Base-by-base conservation (phyloP, 2,113 vertebrate species). In the Labeo rohita region DNA sequence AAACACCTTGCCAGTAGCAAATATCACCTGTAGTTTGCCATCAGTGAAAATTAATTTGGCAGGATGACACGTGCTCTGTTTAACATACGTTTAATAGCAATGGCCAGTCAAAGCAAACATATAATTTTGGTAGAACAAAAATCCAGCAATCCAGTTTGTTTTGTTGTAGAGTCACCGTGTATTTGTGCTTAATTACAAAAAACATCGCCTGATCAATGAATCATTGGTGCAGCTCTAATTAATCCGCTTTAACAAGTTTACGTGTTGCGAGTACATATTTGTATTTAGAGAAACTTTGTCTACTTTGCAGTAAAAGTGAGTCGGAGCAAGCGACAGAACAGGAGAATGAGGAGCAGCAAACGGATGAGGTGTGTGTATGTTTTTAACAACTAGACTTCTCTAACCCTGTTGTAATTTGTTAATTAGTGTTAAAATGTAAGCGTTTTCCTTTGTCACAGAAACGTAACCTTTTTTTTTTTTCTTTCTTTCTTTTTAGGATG, bases 261-360 rank as follows among this genome's bases (percentile, higher is more conserved):
- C 6, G 4, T 23, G 59, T 80, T 65, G 39, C 4, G 7, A 39
- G 6, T 43, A 5, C 8, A 12, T n/a, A 15, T 59, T 39, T n/a
- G 13, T 70, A 11, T 15, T 3, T 61, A 72, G 3, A 47, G 8
- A 39, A 36, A 2, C 4, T 73, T 1, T 65, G 3, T 84, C 21
- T 72, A 36, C 86, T 74, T 84, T 80, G n/a, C 68, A 75, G 90
- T 79, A 93, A 88, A 88, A 94, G 92, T 90, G 94, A 94, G 83
- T 85, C 91, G 2, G 94, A 94, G 65, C 85, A 80, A 5, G 91
- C 23, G 1, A 85, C 92, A 81, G 92, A 88, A 85, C 91, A 92
- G 75, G 93, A 93, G 36, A 93, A 92, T 11, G 77, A 72, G 11
- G 91, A 92, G 47, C 61, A 92, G 89, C 92, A 92, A 90, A 84